A percentile compares a stretch with the other conserved stretches of the same genome.
Conservation (phyloP, 2,113 vertebrate genomes). For the Probosciger aterrimus region DNA sequence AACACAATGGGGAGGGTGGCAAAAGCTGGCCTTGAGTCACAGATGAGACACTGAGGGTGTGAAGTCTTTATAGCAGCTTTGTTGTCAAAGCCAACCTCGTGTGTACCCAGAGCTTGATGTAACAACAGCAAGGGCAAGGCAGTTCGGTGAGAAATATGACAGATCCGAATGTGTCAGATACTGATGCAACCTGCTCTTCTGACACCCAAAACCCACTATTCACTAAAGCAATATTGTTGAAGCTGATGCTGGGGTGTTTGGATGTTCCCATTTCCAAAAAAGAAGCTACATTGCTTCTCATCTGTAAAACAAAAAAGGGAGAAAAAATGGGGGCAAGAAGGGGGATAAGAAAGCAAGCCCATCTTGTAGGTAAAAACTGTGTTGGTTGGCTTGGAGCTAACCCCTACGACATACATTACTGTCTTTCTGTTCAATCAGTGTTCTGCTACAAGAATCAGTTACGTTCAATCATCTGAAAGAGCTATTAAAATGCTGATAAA, state of each 20-base stretch:
- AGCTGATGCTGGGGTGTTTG: neutral
- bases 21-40: neutral
- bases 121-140: neutral
- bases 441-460: conserved; percentile 84
- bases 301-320: neutral
- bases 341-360: neutral
- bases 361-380: conserved; percentile 69
- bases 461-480: conserved; percentile 88
- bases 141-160: neutral
- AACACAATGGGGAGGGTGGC: neutral
- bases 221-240: neutral
- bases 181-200: neutral
- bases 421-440: conserved; percentile 84
- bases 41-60: neutral
- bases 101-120: neutral
- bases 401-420: conserved; percentile 81
- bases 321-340: neutral
- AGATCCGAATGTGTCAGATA: neutral
- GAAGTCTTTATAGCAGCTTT: neutral
- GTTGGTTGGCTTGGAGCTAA: conserved; percentile 80
- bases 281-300: neutral
- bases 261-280: neutral
- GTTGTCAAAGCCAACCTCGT: neutral
- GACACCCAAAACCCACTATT: neutral
- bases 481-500: conserved; percentile 90